Evolutionary conservation across 2,888 invertebrate genomes (phyloP).

Genomic region (Epicampocera succincta): DNA sequence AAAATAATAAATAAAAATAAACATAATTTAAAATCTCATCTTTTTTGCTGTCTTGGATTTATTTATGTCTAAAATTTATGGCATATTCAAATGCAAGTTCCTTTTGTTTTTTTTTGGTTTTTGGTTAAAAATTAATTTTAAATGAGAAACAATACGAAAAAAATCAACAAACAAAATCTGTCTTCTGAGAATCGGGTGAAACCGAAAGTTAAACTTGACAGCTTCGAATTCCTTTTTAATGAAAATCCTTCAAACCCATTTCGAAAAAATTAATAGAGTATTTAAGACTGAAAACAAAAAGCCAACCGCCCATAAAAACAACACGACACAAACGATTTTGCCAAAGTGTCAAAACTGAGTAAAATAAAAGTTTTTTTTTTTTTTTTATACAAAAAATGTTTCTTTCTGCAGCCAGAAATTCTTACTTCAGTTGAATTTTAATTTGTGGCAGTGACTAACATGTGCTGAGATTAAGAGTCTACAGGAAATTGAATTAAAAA

Average conservation of each 20-base stretch:
- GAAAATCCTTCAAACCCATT: constrained; percentile 5
- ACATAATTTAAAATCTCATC: not conserved
- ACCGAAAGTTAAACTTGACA: constrained; percentile 63
- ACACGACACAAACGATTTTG: constrained; percentile 30
- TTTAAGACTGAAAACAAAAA: constrained; percentile 36
- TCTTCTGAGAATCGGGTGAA: constrained; percentile 50
- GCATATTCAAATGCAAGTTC: constrained; percentile 55
- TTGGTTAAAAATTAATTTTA: constrained; percentile 36
- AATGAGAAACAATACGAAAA: not conserved
- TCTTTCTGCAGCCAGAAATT: constrained; percentile 7
- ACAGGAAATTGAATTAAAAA: constrained; percentile 62
- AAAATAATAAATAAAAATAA: too few species aligned
- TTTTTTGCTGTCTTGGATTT: constrained; percentile 21
- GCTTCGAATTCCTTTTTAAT: constrained; percentile 29
- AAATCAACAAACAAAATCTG: not conserved
- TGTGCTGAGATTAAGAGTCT: constrained; percentile 51
- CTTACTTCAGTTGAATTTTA: constrained; percentile 2
- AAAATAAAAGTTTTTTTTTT: constrained; percentile 14
- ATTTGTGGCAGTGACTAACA: constrained; percentile 40
- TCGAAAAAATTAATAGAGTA: constrained; percentile 48
- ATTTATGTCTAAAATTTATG: constrained; percentile 57
- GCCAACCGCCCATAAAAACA: constrained; percentile 39
- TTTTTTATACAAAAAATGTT: not conserved
- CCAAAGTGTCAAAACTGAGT: constrained; percentile 61
- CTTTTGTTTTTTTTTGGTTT: constrained; percentile 23